These are phyloP conservation scores for Actinia equina DNA, from an alignment of 64 coral and sea anemone genomes.

Conservation along the genomic window DNA sequence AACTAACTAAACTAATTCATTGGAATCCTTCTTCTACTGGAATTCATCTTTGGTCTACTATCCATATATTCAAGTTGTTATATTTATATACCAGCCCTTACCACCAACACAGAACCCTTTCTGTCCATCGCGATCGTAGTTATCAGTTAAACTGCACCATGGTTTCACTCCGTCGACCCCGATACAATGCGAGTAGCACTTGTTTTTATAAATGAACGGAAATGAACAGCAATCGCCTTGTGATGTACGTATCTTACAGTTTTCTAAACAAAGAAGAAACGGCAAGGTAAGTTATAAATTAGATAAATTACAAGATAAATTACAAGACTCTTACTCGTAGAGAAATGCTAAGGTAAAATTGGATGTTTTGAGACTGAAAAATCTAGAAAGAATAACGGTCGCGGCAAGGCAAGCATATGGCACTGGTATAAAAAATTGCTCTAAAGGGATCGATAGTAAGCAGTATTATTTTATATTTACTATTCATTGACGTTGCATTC, in stretches of 20 bases:
- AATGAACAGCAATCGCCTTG: slow-evolving; percentile 3
- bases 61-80: too few relatives aligned
- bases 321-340: not conserved
- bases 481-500: not conserved
- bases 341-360: too few relatives aligned
- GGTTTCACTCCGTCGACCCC: not conserved
- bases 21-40: too few relatives aligned
- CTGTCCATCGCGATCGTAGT: not conserved
- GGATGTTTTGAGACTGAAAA: not conserved
- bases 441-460: too few relatives aligned
- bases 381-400: too few relatives aligned
- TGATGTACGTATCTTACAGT: not conserved
- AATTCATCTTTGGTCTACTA: too few relatives aligned
- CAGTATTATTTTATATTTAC: not conserved
- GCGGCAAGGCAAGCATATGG: too few relatives aligned
- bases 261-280: not conserved
- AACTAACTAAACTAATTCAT: too few relatives aligned
- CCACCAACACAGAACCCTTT: not conserved
- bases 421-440: too few relatives aligned
- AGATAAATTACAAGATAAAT: too few relatives aligned
- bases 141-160: slow-evolving; percentile 6
- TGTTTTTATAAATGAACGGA: not conserved
- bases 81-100: not conserved
- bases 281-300: not conserved
- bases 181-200: not conserved